phyloP scores from a whole-genome alignment of 35 echinoderm and acorn worm species.

The Lytechinus pictus region DNA sequence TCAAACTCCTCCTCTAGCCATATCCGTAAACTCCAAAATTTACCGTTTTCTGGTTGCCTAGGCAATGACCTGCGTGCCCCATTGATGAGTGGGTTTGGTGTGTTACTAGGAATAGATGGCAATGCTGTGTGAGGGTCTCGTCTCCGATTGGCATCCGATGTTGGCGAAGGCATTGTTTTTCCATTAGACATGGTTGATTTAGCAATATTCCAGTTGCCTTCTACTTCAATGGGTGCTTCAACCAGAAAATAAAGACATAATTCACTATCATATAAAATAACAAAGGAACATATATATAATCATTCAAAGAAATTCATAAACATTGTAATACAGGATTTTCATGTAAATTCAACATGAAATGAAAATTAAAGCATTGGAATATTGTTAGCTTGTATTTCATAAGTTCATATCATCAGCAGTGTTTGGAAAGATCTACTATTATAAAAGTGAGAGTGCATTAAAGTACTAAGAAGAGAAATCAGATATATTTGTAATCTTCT shows the following conservation, averaged over 20 bases:
- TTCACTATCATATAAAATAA: not conserved
- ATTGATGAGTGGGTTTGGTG: not conserved
- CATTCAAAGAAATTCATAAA: not conserved
- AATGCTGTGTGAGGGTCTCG: slow-evolving; percentile 32
- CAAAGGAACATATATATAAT: no score
- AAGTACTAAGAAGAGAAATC: no score
- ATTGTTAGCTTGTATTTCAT: no score
- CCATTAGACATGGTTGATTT: not conserved
- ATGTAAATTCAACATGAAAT: no score
- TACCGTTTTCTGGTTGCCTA: slow-evolving; percentile 15
- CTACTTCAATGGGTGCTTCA: slow-evolving; percentile 44
- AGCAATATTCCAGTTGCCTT: not conserved
- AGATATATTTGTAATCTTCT: no score
- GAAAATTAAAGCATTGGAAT: no score
- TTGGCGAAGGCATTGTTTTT: not conserved
- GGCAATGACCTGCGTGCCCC: slow-evolving; percentile 15
- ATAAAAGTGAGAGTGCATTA: no score
- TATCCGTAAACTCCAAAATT: slow-evolving; percentile 50
- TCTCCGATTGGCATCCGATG: not conserved
- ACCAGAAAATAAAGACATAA: not conserved
- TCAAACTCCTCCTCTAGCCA: slow-evolving; percentile 52
- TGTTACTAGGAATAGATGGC: slow-evolving; percentile 29
- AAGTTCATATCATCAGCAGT: no score
- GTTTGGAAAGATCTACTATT: no score
- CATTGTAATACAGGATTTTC: no score